A percentile compares a stretch with the other conserved stretches of the same genome.
These are phyloP conservation scores for Umimayanthus chanpuru DNA, from an alignment of 92 coral and sea anemone species.

Conservation along the genomic window DNA sequence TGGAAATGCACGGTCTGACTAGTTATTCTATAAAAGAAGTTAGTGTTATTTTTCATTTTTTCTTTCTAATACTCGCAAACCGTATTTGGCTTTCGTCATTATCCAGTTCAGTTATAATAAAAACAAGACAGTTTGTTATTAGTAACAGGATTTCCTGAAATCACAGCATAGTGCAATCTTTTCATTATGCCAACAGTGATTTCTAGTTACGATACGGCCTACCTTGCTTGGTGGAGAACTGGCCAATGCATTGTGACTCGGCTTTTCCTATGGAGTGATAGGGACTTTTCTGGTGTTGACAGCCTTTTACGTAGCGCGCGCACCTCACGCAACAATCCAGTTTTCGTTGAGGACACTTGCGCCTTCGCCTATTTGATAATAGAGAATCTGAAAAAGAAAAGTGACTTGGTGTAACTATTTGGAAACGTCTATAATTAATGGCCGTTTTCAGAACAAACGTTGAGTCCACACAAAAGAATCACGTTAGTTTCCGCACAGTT, in stretches of 20 bases:
- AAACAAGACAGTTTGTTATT: conserved; percentile 2
- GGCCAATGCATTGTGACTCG: too few species aligned
- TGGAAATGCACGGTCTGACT: conserved; percentile 10
- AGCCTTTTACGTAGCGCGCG: neutral
- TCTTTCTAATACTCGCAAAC: conserved; percentile 2
- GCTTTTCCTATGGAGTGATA: too few species aligned
- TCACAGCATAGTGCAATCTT: neutral
- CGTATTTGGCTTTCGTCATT: neutral
- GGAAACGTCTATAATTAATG: neutral
- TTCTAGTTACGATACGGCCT: neutral
- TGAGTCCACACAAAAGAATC: neutral
- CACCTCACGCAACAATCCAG: neutral
- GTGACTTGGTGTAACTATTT: too few species aligned
- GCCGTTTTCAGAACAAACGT: too few species aligned
- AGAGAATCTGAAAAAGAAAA: too few species aligned
- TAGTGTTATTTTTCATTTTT: conserved; percentile 1
- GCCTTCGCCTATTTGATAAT: conserved; percentile 1
- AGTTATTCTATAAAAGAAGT: too few species aligned
- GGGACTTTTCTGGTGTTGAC: too few species aligned
- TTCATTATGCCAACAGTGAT: neutral
- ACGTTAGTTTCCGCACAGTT: neutral
- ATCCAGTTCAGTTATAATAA: conserved; percentile 6
- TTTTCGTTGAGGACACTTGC: conserved; percentile 1
- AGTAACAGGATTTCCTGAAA: too few species aligned
- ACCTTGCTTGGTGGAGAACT: neutral